These are phyloP conservation scores for Lynx canadensis DNA, from an alignment of 2,113 vertebrate species.

Conservation along the genomic window DNA sequence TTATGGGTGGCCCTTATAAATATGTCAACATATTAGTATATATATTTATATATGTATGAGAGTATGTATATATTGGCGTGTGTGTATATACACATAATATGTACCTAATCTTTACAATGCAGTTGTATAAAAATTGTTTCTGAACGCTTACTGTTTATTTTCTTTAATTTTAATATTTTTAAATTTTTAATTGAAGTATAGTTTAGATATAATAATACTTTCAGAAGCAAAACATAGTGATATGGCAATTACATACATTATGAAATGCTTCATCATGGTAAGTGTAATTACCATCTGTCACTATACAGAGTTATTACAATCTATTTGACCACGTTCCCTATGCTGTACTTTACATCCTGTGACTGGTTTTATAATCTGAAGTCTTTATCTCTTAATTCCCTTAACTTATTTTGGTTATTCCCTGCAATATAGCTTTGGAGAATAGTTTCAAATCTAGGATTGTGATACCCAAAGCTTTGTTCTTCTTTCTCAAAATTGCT, in stretches of 20 bases:
- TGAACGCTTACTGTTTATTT: neutral
- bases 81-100: neutral
- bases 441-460: neutral
- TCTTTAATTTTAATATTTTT: neutral
- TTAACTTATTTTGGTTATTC: neutral
- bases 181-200: neutral
- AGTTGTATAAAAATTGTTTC: neutral
- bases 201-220: neutral
- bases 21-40: neutral
- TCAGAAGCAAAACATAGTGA: neutral
- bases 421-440: neutral
- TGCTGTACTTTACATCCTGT: neutral
- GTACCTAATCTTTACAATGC: neutral
- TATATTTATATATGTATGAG: neutral
- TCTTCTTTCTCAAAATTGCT: neutral
- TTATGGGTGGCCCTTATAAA: neutral
- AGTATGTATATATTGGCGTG: neutral
- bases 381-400: neutral
- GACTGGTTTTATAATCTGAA: neutral
- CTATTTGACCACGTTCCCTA: neutral
- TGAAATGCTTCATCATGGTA: neutral
- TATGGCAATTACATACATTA: neutral
- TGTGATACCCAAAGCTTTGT: neutral
- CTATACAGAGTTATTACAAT: neutral
- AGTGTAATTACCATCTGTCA: neutral